A percentile compares a stretch with the other conserved stretches of the same genome.
Conservation (phyloP, 1,140 invertebrate genomes). For the Eriosoma lanigerum region DNA sequence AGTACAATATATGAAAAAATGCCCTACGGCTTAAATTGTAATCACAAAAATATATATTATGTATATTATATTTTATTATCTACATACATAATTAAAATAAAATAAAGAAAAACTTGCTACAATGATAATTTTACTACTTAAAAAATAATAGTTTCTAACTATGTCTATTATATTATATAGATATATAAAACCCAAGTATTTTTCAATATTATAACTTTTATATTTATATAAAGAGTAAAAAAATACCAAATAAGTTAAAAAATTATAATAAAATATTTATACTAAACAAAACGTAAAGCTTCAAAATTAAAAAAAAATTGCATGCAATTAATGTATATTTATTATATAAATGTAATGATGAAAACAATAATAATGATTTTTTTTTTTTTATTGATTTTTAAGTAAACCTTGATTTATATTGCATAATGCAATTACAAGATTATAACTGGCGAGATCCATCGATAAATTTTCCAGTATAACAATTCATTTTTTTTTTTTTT, state of each 20-base stretch:
- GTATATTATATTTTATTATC: not conserved
- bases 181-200: constrained; percentile 44
- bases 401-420: constrained; percentile 48
- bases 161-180: not conserved
- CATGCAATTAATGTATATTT: constrained; percentile 26
- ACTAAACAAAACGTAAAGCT: constrained; percentile 44
- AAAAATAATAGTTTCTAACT: constrained; percentile 50
- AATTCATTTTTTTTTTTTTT: constrained; percentile 10
- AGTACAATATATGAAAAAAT: constrained; percentile 32
- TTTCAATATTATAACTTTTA: constrained; percentile 23
- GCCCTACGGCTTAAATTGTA: constrained; percentile 20
- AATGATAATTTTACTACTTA: constrained; percentile 46
- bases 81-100: constrained; percentile 20
- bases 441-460: constrained; percentile 49
- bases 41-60: constrained; percentile 48
- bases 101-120: constrained; percentile 33
- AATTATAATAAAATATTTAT: constrained; percentile 48
- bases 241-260: constrained; percentile 52
- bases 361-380: constrained; percentile 41
- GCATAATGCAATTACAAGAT: constrained; percentile 44
- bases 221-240: constrained; percentile 51
- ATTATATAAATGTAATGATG: constrained; percentile 8
- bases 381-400: constrained; percentile 8
- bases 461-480: constrained; percentile 49
- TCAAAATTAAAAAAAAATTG: constrained; percentile 45